A percentile compares a stretch with the other conserved stretches of the same genome.
Evolutionary conservation across 2,797 vertebrate species (phyloP).

Genomic region (Peromyscus melanophrys): DNA sequence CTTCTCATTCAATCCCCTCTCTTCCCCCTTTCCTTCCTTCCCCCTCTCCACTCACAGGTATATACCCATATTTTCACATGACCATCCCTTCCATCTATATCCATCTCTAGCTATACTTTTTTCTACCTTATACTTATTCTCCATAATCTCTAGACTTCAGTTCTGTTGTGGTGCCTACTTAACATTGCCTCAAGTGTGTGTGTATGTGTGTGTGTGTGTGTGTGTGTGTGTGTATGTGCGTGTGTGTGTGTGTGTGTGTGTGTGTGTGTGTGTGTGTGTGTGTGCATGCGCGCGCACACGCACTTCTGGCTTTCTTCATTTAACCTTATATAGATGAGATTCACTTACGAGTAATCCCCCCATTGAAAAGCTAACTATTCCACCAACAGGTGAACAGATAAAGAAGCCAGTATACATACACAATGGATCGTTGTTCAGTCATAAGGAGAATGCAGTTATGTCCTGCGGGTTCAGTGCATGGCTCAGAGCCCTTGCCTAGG

Average conservation of each 20-base stretch:
- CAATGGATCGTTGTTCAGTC: neutral
- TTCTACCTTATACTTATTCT: neutral
- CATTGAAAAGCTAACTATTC: neutral
- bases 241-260: neutral
- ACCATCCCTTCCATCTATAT: neutral
- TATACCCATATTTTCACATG: neutral
- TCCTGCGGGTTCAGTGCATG: neutral
- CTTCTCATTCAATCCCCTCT: neutral
- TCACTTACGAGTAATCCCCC: conserved; percentile 14
- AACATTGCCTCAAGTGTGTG: neutral
- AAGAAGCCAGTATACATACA: neutral
- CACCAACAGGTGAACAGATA: neutral
- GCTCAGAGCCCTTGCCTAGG: neutral
- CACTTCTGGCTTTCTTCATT: neutral
- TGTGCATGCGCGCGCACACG: accelerated
- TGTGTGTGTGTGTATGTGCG: too few relatives aligned
- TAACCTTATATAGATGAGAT: neutral
- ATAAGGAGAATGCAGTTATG: neutral
- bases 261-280: neutral
- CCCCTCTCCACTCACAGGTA: neutral
- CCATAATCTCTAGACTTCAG: neutral
- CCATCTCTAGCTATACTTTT: neutral
- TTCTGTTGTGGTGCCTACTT: neutral
- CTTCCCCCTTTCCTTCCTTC: neutral
- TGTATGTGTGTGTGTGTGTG: neutral